Evolutionary conservation across 2,113 vertebrate genomes (phyloP).

Genomic region (Nestor notabilis): DNA sequence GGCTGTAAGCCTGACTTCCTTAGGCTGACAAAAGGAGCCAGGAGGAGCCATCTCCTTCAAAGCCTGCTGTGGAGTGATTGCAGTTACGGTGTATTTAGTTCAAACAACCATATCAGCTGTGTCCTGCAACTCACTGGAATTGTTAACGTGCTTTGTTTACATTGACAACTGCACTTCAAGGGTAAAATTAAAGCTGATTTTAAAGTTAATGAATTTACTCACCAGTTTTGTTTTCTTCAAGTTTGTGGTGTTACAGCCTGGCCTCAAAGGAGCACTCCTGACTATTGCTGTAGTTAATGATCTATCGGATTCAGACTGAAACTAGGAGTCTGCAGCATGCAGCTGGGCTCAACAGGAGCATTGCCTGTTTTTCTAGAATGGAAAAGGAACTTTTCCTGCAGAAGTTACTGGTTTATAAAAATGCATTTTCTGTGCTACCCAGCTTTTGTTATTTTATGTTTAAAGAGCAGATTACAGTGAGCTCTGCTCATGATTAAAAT

Average conservation of each 20-base stretch:
- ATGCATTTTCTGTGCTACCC: not conserved
- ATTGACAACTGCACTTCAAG: constrained; percentile 60
- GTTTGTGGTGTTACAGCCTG: not conserved
- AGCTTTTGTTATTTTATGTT: not conserved
- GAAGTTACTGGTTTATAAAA: not conserved
- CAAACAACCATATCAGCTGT: not conserved
- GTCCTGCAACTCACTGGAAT: constrained; percentile 32
- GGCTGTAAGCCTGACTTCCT: not conserved
- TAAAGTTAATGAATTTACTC: not conserved
- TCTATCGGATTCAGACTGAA: not conserved
- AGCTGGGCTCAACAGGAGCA: not conserved
- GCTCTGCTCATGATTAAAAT: not conserved
- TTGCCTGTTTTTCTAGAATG: not conserved
- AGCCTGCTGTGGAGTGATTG: not conserved
- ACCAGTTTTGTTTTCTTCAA: not conserved
- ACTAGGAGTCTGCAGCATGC: not conserved
- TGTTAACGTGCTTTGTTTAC: constrained; percentile 67
- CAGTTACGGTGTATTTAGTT: not conserved
- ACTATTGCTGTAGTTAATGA: not conserved
- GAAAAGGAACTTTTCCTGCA: not conserved
- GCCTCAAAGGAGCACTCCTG: not conserved
- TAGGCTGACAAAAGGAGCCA: not conserved
- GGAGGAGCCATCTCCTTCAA: not conserved
- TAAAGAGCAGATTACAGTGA: not conserved
- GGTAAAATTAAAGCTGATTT: constrained; percentile 67